phyloP scores from a whole-genome alignment of 2,797 vertebrate genomes.

The Channallabes apus region DNA sequence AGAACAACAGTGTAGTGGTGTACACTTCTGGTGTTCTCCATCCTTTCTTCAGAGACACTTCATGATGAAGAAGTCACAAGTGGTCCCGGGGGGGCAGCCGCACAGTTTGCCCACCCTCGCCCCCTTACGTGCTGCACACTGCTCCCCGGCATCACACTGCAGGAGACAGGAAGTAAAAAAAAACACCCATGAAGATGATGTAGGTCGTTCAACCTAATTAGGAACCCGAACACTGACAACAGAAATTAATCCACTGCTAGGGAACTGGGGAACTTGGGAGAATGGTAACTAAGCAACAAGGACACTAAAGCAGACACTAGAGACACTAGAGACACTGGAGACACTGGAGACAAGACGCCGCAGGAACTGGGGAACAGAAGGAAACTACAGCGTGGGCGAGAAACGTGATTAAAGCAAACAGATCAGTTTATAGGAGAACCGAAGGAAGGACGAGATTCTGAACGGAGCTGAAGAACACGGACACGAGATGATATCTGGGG shows the following conservation, averaged over 20 bases:
- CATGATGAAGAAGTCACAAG: slow-evolving; percentile 77
- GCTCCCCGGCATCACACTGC: slow-evolving; percentile 75
- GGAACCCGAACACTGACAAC: not conserved
- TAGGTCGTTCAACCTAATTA: not conserved
- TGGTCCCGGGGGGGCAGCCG: slow-evolving; percentile 76
- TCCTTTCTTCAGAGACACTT: slow-evolving; percentile 69
- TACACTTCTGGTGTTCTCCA: not conserved
- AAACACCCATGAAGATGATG: not conserved
- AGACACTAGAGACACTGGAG: not conserved
- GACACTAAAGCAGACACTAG: not conserved
- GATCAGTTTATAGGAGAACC: not conserved
- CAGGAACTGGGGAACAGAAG: not conserved
- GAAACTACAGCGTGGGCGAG: not conserved
- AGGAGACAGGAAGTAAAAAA: slow-evolving; percentile 29
- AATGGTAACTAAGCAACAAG: not conserved
- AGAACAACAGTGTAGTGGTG: not conserved
- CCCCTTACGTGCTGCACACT: slow-evolving; percentile 79
- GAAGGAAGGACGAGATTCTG: not conserved
- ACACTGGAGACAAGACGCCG: not conserved
- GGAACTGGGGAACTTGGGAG: not conserved
- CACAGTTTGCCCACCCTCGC: slow-evolving; percentile 78
- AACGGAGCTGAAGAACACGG: not conserved
- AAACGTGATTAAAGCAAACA: not conserved
- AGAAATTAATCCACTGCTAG: not conserved
- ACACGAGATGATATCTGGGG: not conserved